Base-by-base conservation (phyloP, 2,888 invertebrate species). In the Lampropteryx suffumata region DNA sequence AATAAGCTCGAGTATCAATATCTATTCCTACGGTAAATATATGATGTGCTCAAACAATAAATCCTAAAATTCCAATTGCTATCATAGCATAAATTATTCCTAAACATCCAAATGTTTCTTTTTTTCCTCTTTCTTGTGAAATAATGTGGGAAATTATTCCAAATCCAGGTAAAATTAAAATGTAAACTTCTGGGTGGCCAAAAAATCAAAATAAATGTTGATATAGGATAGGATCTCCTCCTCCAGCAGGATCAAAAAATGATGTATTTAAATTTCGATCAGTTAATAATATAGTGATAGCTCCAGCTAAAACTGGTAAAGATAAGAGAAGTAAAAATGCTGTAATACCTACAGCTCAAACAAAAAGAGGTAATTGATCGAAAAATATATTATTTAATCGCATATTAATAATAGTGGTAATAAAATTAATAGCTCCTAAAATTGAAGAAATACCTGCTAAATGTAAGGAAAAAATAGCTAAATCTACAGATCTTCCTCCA, bases 131-230 rank as follows among this genome's bases (percentile, higher is more conserved):
- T 92, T 94, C 93, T 91, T 93, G 93, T 0, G 91, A 92, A 82
- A 95, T 93, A 89, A 95, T 94, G 76, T 95, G 95, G 0, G 94
- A 95, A 79, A 96, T 93, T 91, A 96, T 92, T 0, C 95, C 95
- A 91, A 96, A 96, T 81, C 94, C 95, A 0, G 95, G 95, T 67
- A 96, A 73, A 93, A 96, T 95, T 90, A 96, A 84, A 94, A 96
- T 95, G 85, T 96, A 96, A 57, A 96, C 95, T 93, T 96, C 95
- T 7, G 95, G 96, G 47, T 96, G 96, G 0, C 95, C 96, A 92
- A 96, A 96, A 89, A 96, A 96, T 93, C 95, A 96, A 88, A 96
- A 95, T 92, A 96, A 85, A 79, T 96, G 95, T 92, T 96, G 95
- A 45, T 94, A 96, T 64, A 96, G 65, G 84, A 96, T 93, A 1